Evolutionary conservation across 2,888 invertebrate species (phyloP).

Genomic region (Diaprepes abbreviatus): DNA sequence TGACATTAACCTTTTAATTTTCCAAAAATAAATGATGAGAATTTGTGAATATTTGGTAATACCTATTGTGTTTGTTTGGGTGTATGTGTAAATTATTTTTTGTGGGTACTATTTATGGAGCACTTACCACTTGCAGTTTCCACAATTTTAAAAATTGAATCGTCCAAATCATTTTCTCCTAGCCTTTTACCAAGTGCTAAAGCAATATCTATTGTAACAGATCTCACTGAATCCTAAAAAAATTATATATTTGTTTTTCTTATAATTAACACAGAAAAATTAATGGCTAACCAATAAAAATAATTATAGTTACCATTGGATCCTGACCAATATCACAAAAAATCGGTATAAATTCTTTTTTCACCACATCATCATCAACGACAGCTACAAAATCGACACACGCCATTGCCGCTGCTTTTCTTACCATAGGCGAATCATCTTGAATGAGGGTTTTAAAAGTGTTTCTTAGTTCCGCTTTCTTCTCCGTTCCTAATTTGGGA

Average conservation of each 20-base stretch:
- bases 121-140: slow-evolving; percentile 55
- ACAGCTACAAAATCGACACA: slow-evolving; percentile 58
- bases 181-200: slow-evolving; percentile 57
- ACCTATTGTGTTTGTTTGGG: too few species aligned
- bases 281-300: slow-evolving; percentile 18
- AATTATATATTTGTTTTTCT: neutral
- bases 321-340: slow-evolving; percentile 61
- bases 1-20: too few species aligned
- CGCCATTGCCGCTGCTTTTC: slow-evolving; percentile 58
- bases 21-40: too few species aligned
- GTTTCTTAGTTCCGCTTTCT: slow-evolving; percentile 58
- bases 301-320: slow-evolving; percentile 56
- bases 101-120: too few species aligned
- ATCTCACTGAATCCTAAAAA: slow-evolving; percentile 61
- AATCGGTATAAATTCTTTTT: slow-evolving; percentile 61
- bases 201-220: slow-evolving; percentile 55
- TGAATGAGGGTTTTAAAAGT: slow-evolving; percentile 58
- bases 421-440: slow-evolving; percentile 62
- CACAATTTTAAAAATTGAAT: slow-evolving; percentile 58
- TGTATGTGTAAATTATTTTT: too few species aligned
- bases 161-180: slow-evolving; percentile 57
- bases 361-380: slow-evolving; percentile 58
- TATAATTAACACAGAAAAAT: too few species aligned
- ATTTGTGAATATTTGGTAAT: too few species aligned
- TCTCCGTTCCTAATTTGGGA: slow-evolving; percentile 57